Percentiles rank a stretch among this genome's conserved stretches.
Conservation (phyloP, 30 jellyfish, hydroid and myxozoan genomes). For the Sanderia malayensis region DNA sequence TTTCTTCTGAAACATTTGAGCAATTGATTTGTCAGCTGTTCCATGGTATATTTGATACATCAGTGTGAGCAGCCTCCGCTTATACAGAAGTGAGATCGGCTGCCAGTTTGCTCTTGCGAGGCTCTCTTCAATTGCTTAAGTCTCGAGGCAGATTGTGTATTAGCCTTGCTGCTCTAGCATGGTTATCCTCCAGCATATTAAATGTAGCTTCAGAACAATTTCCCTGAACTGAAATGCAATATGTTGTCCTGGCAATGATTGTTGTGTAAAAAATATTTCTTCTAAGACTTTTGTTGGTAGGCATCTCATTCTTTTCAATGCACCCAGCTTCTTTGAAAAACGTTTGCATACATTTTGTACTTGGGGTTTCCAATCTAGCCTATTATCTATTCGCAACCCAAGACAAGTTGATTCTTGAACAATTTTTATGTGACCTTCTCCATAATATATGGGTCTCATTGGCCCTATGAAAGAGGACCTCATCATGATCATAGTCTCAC, state of each 20-base stretch:
- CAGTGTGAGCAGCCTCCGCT: conserved; percentile 40
- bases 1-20: conserved; percentile 41
- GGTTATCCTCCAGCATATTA: conserved; percentile 52
- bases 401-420: conserved; percentile 36
- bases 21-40: conserved; percentile 55
- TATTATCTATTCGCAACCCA: conserved; percentile 45
- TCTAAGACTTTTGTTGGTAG: conserved; percentile 51
- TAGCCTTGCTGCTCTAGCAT: conserved; percentile 51
- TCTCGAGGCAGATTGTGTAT: conserved; percentile 46
- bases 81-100: conserved; percentile 43
- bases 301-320: conserved; percentile 51
- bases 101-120: conserved; percentile 40
- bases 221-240: conserved; percentile 38
- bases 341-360: conserved; percentile 27
- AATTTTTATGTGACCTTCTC: conserved; percentile 38
- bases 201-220: conserved; percentile 42
- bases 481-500: conserved; percentile 33
- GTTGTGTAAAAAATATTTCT: conserved; percentile 42
- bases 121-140: conserved; percentile 59
- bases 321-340: conserved; percentile 37
- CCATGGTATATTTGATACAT: conserved; percentile 28
- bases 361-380: conserved; percentile 59
- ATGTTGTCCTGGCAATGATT: conserved; percentile 38
- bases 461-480: conserved; percentile 56
- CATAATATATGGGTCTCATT: conserved; percentile 50